Evolutionary conservation across 2,888 invertebrate species (phyloP), one percentile per base, ranked within the genome.

Genomic region (Dicyrtomina minuta): DNA sequence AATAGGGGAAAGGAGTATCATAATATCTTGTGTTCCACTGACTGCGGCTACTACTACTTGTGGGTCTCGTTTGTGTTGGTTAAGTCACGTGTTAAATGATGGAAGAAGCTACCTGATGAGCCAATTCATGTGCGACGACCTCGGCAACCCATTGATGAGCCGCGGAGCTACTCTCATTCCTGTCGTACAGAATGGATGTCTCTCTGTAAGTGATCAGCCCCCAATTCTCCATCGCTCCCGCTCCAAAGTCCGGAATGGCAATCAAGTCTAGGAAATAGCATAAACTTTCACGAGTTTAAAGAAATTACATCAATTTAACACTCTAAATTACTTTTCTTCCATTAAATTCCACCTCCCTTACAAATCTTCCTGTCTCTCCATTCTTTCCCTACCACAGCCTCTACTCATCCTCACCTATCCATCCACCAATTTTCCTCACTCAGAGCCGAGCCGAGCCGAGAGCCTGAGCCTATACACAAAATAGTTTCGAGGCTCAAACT

Each of bases 121-220:
- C 90, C 73, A 92, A 79, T 82, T 88, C 88, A 79, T 88, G 88
- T 4, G 88, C 87, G 55, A 89, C 85, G 0, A 88, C 86, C 2
- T 86, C 85, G 2, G 88, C 87, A 1, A 89, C 86, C 84, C 87
- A 86, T 79, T 90, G 88, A 80, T 89, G 86, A 44, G 87, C 87
- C 5, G 84, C 82, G 2, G 88, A 86, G 0, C 89, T 88, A 12
- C 88, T 88, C 79, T 88, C 86, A 58, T 83, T 80, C 0, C 85
- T 84, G 79, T 89, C 88, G 78, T 87, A 89, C 64, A 88, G 82
- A 77, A 88, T 86, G 27, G 87, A 86, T 20, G 88, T 88, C 81
- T 90, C 90, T 66, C 89, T 82, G 81, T 88, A 90, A 0, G 88
- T 89, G 33, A 89, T 88, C 56, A 93, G 83, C 26, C 94, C 93